These are phyloP conservation scores for Setipinna tenuifilis DNA, from an alignment of 2,797 vertebrate genomes.

Conservation along the genomic window DNA sequence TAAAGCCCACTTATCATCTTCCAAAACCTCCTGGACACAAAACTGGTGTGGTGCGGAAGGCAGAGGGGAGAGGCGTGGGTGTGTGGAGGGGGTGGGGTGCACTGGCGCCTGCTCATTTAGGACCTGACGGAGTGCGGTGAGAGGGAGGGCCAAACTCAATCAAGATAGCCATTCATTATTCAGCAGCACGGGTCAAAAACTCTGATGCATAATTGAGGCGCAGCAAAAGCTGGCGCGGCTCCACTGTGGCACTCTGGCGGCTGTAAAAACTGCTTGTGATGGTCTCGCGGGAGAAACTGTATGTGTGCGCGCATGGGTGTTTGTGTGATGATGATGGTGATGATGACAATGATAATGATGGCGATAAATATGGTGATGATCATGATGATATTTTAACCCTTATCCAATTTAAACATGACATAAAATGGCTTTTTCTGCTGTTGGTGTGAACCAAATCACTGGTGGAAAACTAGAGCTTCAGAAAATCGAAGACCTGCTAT, in stretches of 20 bases:
- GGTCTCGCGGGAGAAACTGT: conserved; percentile 27
- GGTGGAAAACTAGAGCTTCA: no score
- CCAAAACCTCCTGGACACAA: conserved; percentile 2
- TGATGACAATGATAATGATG: conserved; percentile 8
- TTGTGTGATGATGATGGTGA: not conserved
- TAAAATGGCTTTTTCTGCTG: not conserved
- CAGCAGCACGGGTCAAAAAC: conserved; percentile 63
- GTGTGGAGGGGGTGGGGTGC: conserved; percentile 20
- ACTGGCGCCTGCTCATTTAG: conserved; percentile 54
- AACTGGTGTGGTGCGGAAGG: not conserved
- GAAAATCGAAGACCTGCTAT: no score
- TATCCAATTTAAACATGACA: not conserved
- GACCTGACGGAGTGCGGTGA: not conserved
- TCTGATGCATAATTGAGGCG: conserved; percentile 65
- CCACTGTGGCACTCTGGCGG: conserved; percentile 59
- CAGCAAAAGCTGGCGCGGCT: conserved; percentile 57
- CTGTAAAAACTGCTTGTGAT: conserved; percentile 55
- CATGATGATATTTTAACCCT: not conserved
- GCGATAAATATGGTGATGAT: not conserved
- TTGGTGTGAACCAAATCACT: not conserved
- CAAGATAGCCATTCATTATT: conserved; percentile 63
- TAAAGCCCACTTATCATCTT: not conserved
- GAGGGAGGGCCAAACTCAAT: conserved; percentile 56
- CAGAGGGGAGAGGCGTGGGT: not conserved
- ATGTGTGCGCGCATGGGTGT: conserved; percentile 22